Evolutionary conservation across 2,888 invertebrate genomes (phyloP).

Genomic region (Hyalella azteca): DNA sequence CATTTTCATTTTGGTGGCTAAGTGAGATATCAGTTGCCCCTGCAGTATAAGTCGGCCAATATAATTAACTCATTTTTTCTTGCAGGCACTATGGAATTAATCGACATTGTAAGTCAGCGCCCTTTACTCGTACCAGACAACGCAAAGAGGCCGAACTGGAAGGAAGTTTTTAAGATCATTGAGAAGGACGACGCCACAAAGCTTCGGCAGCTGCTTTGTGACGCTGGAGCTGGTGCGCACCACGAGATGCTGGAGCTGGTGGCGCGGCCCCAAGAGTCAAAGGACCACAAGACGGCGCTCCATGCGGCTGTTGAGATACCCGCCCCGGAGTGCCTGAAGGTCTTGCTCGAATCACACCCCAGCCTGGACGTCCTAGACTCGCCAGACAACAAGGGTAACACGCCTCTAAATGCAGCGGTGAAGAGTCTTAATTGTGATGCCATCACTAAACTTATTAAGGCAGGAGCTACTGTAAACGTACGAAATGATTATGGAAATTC

Average conservation of each 20-base stretch:
- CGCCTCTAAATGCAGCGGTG: slow-evolving; percentile 48
- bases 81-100: slow-evolving; percentile 28
- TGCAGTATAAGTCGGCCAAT: no score
- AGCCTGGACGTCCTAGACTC: slow-evolving; percentile 38
- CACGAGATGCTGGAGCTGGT: slow-evolving; percentile 27
- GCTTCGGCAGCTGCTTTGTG: neutral
- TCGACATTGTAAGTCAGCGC: slow-evolving; percentile 5
- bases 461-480: slow-evolving; percentile 46
- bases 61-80: no score
- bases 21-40: no score
- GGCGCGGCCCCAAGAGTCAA: neutral
- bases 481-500: slow-evolving; percentile 45
- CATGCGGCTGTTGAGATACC: slow-evolving; percentile 41
- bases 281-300: slow-evolving; percentile 30
- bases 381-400: slow-evolving; percentile 46
- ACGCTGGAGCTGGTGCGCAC: no score
- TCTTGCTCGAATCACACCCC: slow-evolving; percentile 35
- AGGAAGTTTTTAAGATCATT: neutral
- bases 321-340: slow-evolving; percentile 40
- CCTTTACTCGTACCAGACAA: neutral
- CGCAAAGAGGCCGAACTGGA: slow-evolving; percentile 21
- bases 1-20: no score
- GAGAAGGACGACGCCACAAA: slow-evolving; percentile 18
- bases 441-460: slow-evolving; percentile 39
- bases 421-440: slow-evolving; percentile 15